These are phyloP conservation scores for Drosophila antonietae DNA, from an alignment of 2,888 invertebrate genomes.

Conservation along the genomic window DNA sequence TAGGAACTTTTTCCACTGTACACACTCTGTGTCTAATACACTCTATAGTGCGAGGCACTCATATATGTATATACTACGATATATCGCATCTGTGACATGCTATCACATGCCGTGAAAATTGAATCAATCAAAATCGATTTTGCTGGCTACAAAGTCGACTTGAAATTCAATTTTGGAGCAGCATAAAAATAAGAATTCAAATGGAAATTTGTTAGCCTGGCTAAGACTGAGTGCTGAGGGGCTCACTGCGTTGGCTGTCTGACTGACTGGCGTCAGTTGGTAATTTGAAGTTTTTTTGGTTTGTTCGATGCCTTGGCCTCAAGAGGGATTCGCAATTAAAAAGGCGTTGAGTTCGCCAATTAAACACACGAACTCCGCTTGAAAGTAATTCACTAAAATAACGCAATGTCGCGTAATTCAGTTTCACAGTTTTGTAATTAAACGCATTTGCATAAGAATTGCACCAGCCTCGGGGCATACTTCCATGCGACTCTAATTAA, in stretches of 20 bases:
- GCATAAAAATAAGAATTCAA: constrained; percentile 35
- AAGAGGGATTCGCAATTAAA: constrained; percentile 61
- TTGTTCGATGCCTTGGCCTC: constrained; percentile 5
- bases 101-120: constrained; percentile 75
- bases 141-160: constrained; percentile 55
- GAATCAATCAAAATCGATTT: constrained; percentile 83
- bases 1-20: background rate
- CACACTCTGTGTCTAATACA: background rate
- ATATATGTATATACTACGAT: constrained; percentile 11
- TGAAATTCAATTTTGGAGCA: constrained; percentile 77
- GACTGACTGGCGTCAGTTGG: constrained; percentile 50
- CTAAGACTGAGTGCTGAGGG: constrained; percentile 5
- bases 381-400: constrained; percentile 66
- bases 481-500: constrained; percentile 76
- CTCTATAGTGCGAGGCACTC: background rate
- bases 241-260: background rate
- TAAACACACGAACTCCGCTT: constrained; percentile 72
- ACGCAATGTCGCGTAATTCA: constrained; percentile 78
- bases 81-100: constrained; percentile 42
- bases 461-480: constrained; percentile 65
- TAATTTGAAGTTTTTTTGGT: constrained; percentile 10
- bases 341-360: constrained; percentile 75
- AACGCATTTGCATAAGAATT: constrained; percentile 81
- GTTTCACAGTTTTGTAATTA: constrained; percentile 83
- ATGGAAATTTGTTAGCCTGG: constrained; percentile 30